Conservation (phyloP, 2,113 vertebrate genomes). For the Cephalophus harveyi region DNA sequence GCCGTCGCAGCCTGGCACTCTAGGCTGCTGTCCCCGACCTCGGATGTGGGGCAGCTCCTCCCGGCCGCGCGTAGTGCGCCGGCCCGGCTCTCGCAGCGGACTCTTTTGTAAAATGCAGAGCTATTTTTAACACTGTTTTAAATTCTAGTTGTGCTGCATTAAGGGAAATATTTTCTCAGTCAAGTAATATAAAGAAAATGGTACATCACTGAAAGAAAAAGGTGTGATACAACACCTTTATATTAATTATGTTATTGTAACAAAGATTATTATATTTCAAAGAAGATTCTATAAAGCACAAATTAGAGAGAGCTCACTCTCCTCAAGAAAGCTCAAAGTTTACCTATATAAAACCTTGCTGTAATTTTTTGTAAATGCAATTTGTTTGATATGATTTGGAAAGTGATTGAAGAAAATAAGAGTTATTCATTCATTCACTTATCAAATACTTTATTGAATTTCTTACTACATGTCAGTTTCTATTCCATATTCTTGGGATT, state of each 20-base stretch:
- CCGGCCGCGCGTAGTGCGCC: no score
- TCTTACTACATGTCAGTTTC: background rate
- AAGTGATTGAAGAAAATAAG: constrained; percentile 19
- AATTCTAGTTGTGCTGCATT: background rate
- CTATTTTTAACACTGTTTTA: background rate
- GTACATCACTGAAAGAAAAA: background rate
- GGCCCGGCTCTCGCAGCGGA: no score
- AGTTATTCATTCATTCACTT: constrained; percentile 7
- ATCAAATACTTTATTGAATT: constrained; percentile 25
- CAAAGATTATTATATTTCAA: background rate
- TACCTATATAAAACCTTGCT: background rate
- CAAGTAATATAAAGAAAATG: background rate
- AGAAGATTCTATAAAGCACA: background rate
- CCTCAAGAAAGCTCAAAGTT: background rate
- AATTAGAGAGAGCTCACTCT: background rate
- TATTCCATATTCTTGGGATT: background rate
- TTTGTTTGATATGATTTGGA: background rate
- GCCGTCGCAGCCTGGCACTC: no score
- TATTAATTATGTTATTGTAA: background rate
- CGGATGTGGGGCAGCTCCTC: no score
- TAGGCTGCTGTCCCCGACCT: no score
- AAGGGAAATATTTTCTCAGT: background rate
- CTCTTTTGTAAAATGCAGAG: background rate
- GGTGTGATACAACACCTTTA: background rate
- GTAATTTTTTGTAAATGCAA: background rate